phyloP scores from a whole-genome alignment of 2,888 invertebrate genomes.

The Cheilosia scutellata region DNA sequence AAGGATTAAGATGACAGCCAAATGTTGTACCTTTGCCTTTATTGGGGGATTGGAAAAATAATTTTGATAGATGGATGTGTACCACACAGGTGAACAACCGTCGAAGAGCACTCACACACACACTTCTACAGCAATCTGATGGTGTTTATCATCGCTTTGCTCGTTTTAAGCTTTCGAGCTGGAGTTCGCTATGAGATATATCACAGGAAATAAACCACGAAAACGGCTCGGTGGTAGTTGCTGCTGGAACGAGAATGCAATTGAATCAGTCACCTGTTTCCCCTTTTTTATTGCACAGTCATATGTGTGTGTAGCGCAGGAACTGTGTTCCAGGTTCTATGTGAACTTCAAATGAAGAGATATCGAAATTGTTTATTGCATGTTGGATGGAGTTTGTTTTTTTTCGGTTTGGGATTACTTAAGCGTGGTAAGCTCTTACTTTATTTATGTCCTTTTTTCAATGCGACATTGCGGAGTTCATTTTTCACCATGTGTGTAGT shows the following conservation, averaged over 20 bases:
- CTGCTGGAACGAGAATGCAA: slow-evolving; percentile 17
- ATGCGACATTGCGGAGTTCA: slow-evolving; percentile 13
- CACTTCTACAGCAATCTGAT: neutral
- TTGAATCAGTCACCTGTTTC: slow-evolving; percentile 45
- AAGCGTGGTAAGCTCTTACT: slow-evolving; percentile 25
- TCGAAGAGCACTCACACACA: slow-evolving; percentile 32
- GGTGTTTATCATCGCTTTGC: slow-evolving; percentile 28
- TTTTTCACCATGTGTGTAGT: slow-evolving; percentile 18
- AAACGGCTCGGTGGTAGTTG: neutral
- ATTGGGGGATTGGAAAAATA: slow-evolving; percentile 14
- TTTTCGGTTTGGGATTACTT: slow-evolving; percentile 2
- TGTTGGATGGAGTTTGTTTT: neutral
- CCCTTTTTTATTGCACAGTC: slow-evolving; percentile 32
- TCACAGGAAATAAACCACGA: slow-evolving; percentile 43
- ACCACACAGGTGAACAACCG: slow-evolving; percentile 54
- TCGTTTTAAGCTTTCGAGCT: slow-evolving; percentile 9
- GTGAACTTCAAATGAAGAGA: slow-evolving; percentile 36
- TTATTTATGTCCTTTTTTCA: slow-evolving; percentile 5
- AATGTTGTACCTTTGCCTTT: neutral
- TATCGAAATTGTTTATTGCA: slow-evolving; percentile 23
- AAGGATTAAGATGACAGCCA: slow-evolving; percentile 59
- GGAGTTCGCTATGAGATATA: slow-evolving; percentile 34
- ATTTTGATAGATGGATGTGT: slow-evolving; percentile 53
- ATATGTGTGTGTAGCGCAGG: neutral
- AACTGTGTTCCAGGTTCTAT: neutral